Evolutionary conservation across 2,888 invertebrate genomes (phyloP), one percentile per base, ranked within the genome.

Genomic region (Ochropleura plecta): DNA sequence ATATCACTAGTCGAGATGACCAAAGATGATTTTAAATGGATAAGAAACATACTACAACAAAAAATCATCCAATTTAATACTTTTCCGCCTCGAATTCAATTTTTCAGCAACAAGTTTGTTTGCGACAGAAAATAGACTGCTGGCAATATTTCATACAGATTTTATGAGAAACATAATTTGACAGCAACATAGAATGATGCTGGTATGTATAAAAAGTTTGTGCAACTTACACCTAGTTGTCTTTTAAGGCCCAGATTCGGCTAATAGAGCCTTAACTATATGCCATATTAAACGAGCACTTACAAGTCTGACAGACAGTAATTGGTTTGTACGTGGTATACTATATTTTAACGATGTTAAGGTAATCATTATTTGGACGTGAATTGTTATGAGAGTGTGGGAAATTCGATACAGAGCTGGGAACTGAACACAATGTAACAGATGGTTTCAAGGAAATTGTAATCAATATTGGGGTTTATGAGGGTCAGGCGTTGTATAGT

Each of bases 341-440:
- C 59, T 12, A 76, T 18, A 57, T 48, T 20, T 63, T 0, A 75
- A 74, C 57, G 12, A 7, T 64, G 82, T 65, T 53, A 59, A 60
- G 40, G 53, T 64, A 79, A 64, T 57, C 46, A 83, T 79, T 83
- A 83, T 70, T 84, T 70, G 64, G 55, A 40, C 80, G 81, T 80
- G 49, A 70, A 73, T 84, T 67, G 53, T 60, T 46, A 80, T 68
- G 12, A 42, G 53, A 79, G 59, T 71, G 83, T 83, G 79, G 83
- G 83, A 80, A 83, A 46, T 71, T 51, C 12, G 70, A 67, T 67
- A 53, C 71, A 44, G 65, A 44, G 51, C 63, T 79, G 83, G 12
- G 79, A 83, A 78, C 69, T 42, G 20, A 20, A 60, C 9, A 81
- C 59, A 84, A 67, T 70, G 74, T 42, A 51, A 73, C 55, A 62